phyloP scores from a whole-genome alignment of 2,888 invertebrate genomes.

The Saturnia pavonia region DNA sequence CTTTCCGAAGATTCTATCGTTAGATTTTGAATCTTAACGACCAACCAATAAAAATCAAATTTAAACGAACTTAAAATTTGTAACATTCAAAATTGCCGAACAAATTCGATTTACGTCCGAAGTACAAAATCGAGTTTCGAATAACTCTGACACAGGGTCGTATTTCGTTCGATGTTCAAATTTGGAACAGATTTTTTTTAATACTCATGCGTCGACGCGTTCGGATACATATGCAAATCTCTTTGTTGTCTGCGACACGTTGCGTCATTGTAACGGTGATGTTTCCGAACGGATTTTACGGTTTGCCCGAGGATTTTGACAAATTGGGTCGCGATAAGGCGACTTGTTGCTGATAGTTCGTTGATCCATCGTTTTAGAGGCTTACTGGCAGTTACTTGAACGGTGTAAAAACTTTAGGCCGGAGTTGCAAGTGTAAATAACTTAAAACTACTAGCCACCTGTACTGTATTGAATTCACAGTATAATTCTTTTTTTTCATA shows the following conservation, averaged over 20 bases:
- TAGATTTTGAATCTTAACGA: neutral
- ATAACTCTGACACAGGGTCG: conserved; percentile 15
- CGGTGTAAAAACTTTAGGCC: neutral
- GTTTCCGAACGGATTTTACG: conserved; percentile 45
- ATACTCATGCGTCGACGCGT: conserved; percentile 29
- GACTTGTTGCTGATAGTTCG: neutral
- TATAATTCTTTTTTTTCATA: no score
- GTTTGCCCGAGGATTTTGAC: conserved; percentile 20
- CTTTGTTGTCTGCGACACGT: conserved; percentile 68
- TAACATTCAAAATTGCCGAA: conserved; percentile 21
- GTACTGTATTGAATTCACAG: neutral
- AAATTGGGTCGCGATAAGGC: conserved; percentile 20
- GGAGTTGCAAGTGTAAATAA: neutral
- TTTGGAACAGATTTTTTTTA: conserved; percentile 27
- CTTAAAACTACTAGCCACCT: neutral
- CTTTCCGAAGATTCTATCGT: conserved; percentile 20
- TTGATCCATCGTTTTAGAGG: conserved; percentile 1
- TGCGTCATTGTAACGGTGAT: conserved; percentile 64
- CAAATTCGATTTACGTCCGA: conserved; percentile 34
- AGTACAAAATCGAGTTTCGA: conserved; percentile 34
- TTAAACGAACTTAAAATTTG: neutral
- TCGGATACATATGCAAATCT: conserved; percentile 65
- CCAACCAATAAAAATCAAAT: neutral
- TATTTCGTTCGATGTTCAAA: conserved; percentile 27
- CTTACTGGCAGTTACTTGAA: neutral